phyloP scores from a whole-genome alignment of 2,113 vertebrate genomes.

The Pseudorhombus dupliciocellatus region DNA sequence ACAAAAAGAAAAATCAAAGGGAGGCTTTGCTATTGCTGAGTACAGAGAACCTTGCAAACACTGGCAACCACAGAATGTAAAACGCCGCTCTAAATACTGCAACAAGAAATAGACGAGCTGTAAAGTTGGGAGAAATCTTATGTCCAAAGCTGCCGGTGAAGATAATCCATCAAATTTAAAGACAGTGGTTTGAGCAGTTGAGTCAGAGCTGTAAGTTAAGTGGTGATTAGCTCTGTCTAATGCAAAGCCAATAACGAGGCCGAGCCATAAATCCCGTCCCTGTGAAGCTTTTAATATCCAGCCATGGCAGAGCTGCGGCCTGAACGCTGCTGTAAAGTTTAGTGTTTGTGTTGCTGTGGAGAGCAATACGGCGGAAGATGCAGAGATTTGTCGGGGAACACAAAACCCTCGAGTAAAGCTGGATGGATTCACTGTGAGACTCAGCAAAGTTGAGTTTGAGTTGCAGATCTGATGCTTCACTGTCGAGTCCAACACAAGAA shows the following conservation, averaged over 20 bases:
- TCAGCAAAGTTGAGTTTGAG: too few relatives aligned
- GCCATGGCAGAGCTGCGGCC: background rate
- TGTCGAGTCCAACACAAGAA: too few relatives aligned
- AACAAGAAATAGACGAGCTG: background rate
- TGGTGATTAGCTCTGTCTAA: constrained; percentile 15
- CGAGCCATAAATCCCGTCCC: background rate
- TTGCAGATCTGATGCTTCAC: too few relatives aligned
- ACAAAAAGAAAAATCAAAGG: background rate
- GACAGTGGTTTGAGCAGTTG: background rate
- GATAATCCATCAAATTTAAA: background rate
- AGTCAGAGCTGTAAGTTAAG: constrained; percentile 8
- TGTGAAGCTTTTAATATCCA: constrained; percentile 17
- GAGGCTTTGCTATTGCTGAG: background rate
- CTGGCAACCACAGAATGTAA: background rate
- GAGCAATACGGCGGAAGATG: background rate
- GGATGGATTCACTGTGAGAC: too few relatives aligned
- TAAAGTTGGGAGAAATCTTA: background rate
- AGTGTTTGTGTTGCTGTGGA: background rate
- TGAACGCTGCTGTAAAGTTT: background rate
- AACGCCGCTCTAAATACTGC: background rate
- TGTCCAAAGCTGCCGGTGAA: background rate
- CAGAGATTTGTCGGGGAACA: background rate
- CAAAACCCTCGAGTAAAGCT: too few relatives aligned
- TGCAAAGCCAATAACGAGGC: background rate
- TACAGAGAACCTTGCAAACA: background rate